A percentile compares a stretch with the other conserved stretches of the same genome.
phyloP scores from a whole-genome alignment of 2,888 invertebrate species.

The Protula sp. region DNA sequence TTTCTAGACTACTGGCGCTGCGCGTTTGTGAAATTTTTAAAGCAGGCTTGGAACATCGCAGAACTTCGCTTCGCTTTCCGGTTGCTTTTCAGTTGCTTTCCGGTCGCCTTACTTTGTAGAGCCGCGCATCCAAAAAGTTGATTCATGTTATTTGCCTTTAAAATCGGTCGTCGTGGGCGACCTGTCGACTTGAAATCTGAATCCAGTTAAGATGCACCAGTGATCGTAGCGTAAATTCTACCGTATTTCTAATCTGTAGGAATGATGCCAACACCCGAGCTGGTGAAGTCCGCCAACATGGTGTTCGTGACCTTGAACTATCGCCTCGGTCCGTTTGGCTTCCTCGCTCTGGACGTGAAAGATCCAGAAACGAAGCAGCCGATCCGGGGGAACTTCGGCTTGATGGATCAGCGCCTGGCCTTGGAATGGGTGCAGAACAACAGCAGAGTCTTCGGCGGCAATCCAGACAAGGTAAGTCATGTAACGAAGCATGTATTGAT shows the following conservation, averaged over 20 bases:
- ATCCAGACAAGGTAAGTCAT: constrained; percentile 15
- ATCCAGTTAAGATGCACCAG: too few species aligned
- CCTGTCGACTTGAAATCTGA: too few species aligned
- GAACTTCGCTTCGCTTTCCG: too few species aligned
- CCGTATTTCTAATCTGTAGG: constrained; percentile 7
- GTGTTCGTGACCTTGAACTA: constrained; percentile 84
- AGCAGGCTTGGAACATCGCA: too few species aligned
- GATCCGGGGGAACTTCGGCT: constrained; percentile 20
- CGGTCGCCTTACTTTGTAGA: too few species aligned
- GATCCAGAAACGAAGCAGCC: constrained; percentile 5
- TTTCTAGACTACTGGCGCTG: too few species aligned
- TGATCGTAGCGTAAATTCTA: background rate
- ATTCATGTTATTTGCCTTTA: too few species aligned
- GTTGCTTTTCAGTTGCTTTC: too few species aligned
- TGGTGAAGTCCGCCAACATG: constrained; percentile 72
- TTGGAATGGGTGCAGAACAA: constrained; percentile 22
- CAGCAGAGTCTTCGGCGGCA: constrained; percentile 19
- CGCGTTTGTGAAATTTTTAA: too few species aligned
- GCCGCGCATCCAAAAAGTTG: too few species aligned
- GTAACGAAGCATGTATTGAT: background rate
- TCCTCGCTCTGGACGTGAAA: constrained; percentile 61
- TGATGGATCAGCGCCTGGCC: constrained; percentile 20
- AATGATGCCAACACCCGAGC: constrained; percentile 65
- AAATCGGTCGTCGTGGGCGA: too few species aligned
- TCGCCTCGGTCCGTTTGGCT: constrained; percentile 68